Evolutionary conservation across 2,888 invertebrate species (phyloP).

Genomic region (Platycnemis pennipes): DNA sequence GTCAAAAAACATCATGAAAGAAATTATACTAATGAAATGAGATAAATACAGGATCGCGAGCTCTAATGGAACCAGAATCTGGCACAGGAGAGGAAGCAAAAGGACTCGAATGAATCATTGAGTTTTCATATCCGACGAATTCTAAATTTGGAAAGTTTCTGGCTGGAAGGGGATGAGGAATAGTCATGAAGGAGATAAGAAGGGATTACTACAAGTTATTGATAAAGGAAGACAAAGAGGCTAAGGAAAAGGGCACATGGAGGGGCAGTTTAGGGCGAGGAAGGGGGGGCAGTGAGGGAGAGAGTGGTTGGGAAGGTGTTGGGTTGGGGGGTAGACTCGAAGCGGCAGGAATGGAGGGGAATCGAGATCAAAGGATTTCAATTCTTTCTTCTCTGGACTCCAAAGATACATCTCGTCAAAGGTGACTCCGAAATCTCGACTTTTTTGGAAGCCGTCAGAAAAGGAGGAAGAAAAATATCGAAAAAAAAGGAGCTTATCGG

Average conservation of each 20-base stretch:
- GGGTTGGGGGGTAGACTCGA: background rate
- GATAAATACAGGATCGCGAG: no score
- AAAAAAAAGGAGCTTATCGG: slow-evolving; percentile 7
- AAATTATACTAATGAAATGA: no score
- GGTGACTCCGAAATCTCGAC: background rate
- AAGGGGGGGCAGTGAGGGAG: background rate
- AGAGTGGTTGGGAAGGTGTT: background rate
- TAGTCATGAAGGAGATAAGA: no score
- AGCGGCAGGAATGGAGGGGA: background rate
- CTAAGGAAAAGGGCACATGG: background rate
- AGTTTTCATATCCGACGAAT: no score
- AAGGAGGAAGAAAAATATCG: background rate
- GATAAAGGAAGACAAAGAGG: background rate
- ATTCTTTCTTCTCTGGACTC: background rate
- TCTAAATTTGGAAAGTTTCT: no score
- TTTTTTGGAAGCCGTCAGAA: background rate
- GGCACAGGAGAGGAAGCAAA: no score
- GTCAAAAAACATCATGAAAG: no score
- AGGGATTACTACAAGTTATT: background rate
- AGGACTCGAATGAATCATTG: no score
- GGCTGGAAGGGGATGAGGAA: no score
- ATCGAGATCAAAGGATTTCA: slow-evolving; percentile 12
- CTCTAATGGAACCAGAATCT: no score
- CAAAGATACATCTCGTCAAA: background rate
- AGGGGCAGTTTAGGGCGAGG: background rate